A percentile compares a stretch with the other conserved stretches of the same genome.
phyloP scores from a whole-genome alignment of 1,140 invertebrate genomes.

The Cyrtorhinus lividipennis region DNA sequence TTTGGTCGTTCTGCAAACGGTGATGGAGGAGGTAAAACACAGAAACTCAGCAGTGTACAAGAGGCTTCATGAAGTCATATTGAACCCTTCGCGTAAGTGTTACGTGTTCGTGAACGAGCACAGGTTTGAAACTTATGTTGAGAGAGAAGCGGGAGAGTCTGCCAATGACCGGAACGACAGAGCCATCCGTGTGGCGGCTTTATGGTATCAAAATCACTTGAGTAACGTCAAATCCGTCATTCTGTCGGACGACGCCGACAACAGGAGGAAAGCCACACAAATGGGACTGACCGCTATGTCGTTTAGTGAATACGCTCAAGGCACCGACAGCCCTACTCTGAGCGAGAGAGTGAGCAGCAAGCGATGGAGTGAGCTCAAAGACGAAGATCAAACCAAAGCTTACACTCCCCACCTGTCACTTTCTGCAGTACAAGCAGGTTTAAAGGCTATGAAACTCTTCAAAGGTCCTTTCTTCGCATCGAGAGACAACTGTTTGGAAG shows the following conservation, averaged over 20 bases:
- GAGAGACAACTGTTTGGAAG: conserved; percentile 88
- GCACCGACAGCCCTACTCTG: conserved; percentile 44
- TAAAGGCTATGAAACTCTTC: conserved; percentile 58
- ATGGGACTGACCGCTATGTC: conserved; percentile 52
- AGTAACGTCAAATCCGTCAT: conserved; percentile 57
- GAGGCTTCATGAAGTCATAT: conserved; percentile 66
- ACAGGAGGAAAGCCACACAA: conserved; percentile 51
- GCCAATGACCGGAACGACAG: conserved; percentile 86
- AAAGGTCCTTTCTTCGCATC: conserved; percentile 77
- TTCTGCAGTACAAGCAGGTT: conserved; percentile 56
- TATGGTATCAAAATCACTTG: conserved; percentile 62
- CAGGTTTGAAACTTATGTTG: conserved; percentile 61
- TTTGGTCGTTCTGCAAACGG: conserved; percentile 84
- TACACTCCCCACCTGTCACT: conserved; percentile 77
- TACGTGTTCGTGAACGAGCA: conserved; percentile 93
- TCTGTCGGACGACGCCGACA: conserved; percentile 74
- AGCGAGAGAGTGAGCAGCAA: conserved; percentile 64
- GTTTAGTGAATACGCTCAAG: conserved; percentile 56
- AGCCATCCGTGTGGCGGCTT: conserved; percentile 62
- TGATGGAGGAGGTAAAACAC: conserved; percentile 86
- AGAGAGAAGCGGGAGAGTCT: conserved; percentile 62
- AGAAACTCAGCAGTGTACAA: conserved; percentile 80
- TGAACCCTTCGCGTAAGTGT: conserved; percentile 64
- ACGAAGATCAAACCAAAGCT: conserved; percentile 41
- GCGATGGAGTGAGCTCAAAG: conserved; percentile 38